Evolutionary conservation across 1,140 invertebrate genomes (phyloP), one percentile per base, ranked within the genome.

Genomic region (Lordiphosa collinella): DNA sequence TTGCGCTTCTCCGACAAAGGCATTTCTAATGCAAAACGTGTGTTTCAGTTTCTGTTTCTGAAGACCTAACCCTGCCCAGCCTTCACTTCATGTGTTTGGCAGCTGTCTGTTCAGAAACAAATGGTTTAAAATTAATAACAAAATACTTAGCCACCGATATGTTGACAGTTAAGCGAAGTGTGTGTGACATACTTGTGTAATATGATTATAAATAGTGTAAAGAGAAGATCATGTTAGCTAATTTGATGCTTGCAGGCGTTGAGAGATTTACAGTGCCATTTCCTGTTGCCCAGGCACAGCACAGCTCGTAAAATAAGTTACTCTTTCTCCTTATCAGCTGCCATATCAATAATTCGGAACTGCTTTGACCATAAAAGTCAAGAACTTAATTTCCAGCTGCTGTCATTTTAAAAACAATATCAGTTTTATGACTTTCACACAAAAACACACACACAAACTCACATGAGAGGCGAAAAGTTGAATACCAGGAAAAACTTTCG

Each of bases 331-430:
- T 48, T 48, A 35, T 25, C 29, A 35, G 12, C 32, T 8, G 67
- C 55, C 71, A 84, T 82, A 82, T 82, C 76, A 84, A 84, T 82
- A 82, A 64, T 76, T 84, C 56, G 61, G 55, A 82, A 76, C 57
- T 82, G 76, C 78, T 78, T 67, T 49, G 41, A 49, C 63, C 78
- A 84, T 82, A 82, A 82, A 82, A 82, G 76, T 76, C 76, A 84
- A 84, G 78, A 82, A 82, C 76, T 82, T 82, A 82, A 82, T 82
- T 84, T 84, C 62, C 76, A 82, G 71, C 76, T 80, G 76, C 71
- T 71, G 66, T 79, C 75, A 61, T 65, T 79, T 79, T 65, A 69
- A 61, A 72, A 80, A 79, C 75, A 73, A 80, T 80, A 65, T 79
- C 75, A 65, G 37, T 80, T 79, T 79, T 79, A 76, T 71, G 76